Evolutionary conservation across 2,113 vertebrate genomes (phyloP).

Genomic region (Crotalus helleri): DNA sequence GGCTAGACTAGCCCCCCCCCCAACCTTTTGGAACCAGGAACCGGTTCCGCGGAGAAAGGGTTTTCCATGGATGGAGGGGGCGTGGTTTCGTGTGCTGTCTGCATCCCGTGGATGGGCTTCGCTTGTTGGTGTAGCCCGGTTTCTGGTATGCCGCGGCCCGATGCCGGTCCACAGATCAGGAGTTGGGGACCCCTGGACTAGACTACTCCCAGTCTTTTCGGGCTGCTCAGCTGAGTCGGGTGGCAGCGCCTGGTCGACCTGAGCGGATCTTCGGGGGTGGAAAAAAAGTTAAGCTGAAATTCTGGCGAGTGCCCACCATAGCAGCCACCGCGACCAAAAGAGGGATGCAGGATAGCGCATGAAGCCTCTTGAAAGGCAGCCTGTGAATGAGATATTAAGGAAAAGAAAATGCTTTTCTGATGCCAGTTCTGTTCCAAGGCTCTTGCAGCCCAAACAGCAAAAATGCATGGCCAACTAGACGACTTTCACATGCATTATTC

Average conservation of each 20-base stretch:
- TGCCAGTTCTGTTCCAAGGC: neutral
- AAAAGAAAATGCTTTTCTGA: neutral
- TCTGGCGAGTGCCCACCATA: neutral
- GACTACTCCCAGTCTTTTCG: neutral
- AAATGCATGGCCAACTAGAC: neutral
- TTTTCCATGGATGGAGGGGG: too few species aligned
- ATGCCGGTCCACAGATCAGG: too few species aligned
- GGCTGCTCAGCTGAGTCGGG: neutral
- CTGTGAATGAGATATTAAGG: neutral
- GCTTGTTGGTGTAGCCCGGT: too few species aligned
- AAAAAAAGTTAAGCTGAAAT: neutral
- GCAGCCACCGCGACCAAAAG: neutral
- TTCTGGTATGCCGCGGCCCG: too few species aligned
- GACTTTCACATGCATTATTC: neutral
- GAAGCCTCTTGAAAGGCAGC: neutral
- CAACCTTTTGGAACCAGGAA: too few species aligned
- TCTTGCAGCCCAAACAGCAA: neutral
- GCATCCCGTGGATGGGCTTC: too few species aligned
- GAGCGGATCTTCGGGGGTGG: neutral
- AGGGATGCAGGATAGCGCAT: neutral
- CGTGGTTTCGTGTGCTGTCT: too few species aligned
- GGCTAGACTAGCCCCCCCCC: too few species aligned
- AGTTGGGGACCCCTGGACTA: too few species aligned
- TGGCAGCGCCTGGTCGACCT: neutral
- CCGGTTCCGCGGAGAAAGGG: too few species aligned